phyloP scores from a whole-genome alignment of 2,797 vertebrate genomes.

The Pseudocheirus occidentalis region DNA sequence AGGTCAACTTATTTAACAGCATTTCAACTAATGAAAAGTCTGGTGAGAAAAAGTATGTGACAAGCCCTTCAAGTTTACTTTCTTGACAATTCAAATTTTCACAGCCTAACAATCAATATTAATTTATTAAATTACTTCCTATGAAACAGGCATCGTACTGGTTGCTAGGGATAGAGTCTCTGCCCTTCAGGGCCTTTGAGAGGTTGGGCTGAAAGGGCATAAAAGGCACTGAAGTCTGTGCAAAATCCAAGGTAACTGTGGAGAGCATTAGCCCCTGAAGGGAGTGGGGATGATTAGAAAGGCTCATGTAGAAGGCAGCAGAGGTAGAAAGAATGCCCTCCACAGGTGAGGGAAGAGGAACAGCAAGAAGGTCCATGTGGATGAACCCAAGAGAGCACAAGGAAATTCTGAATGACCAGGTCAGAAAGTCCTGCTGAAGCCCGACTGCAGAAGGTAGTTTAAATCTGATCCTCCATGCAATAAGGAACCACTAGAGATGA shows the following conservation, averaged over 20 bases:
- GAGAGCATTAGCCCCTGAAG: too few species aligned
- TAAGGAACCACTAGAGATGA: neutral
- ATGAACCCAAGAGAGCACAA: neutral
- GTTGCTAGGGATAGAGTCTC: too few species aligned
- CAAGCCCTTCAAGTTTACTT: too few species aligned
- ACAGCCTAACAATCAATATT: too few species aligned
- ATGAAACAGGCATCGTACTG: too few species aligned
- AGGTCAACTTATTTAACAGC: neutral
- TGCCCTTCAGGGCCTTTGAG: too few species aligned
- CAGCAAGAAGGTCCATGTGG: neutral
- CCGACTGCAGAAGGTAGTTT: neutral
- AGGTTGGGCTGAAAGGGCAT: too few species aligned
- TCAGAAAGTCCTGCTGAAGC: neutral
- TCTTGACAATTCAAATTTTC: too few species aligned
- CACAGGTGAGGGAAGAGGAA: neutral
- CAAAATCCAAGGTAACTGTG: too few species aligned
- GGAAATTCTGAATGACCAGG: neutral
- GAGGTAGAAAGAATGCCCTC: neutral
- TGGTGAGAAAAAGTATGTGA: neutral
- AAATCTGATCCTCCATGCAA: neutral
- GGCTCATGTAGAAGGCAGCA: neutral
- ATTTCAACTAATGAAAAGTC: neutral
- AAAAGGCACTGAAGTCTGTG: too few species aligned
- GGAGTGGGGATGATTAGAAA: neutral
- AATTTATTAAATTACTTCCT: too few species aligned